Evolutionary conservation across 2,888 invertebrate species (phyloP).

Genomic region (Mamestra brassicae): DNA sequence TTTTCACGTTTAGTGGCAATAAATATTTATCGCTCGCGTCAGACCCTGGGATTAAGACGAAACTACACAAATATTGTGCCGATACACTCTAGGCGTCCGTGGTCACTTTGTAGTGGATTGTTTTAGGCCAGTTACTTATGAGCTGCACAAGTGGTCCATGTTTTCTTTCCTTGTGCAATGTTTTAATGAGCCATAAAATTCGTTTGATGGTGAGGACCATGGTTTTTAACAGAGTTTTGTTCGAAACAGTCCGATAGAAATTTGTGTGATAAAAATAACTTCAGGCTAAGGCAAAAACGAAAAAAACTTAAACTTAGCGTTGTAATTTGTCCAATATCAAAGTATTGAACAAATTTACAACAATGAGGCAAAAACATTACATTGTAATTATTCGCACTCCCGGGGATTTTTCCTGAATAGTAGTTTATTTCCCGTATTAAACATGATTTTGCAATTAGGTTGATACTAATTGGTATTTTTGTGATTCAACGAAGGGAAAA

Average conservation of each 20-base stretch:
- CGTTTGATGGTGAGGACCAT: slow-evolving; percentile 35
- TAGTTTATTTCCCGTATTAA: neutral
- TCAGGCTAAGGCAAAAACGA: neutral
- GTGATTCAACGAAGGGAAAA: slow-evolving; percentile 20
- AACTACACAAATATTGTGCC: slow-evolving; percentile 76
- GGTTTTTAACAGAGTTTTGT: neutral
- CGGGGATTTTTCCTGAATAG: slow-evolving; percentile 10
- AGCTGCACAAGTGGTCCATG: slow-evolving; percentile 45
- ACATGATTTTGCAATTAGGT: slow-evolving; percentile 14
- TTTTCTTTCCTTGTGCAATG: slow-evolving; percentile 53
- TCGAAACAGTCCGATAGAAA: neutral
- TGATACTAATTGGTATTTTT: neutral
- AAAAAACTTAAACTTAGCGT: neutral
- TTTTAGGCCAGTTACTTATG: slow-evolving; percentile 61
- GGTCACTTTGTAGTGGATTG: slow-evolving; percentile 72
- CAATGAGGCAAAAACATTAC: neutral
- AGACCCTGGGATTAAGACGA: slow-evolving; percentile 82
- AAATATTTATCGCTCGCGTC: slow-evolving; percentile 85
- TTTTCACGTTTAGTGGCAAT: slow-evolving; percentile 77
- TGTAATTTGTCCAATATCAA: too few species aligned
- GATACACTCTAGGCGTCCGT: slow-evolving; percentile 58
- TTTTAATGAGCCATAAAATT: slow-evolving; percentile 57
- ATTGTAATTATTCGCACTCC: neutral
- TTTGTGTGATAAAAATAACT: neutral
- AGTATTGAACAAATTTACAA: neutral